phyloP scores from a whole-genome alignment of 1,140 invertebrate genomes.

The Leptestheria dahalacensis region DNA sequence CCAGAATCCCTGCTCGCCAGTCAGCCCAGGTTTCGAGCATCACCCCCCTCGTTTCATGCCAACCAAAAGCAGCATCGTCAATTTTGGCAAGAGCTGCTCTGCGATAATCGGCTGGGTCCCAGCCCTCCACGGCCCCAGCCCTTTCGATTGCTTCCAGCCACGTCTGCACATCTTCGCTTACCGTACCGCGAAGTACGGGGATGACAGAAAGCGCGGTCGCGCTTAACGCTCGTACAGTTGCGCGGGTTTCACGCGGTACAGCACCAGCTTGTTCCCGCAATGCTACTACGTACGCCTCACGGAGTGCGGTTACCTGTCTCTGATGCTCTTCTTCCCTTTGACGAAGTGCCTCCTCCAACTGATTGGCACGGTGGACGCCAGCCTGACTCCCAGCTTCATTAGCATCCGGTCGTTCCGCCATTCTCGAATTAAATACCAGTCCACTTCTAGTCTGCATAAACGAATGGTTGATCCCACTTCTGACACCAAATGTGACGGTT shows the following conservation, averaged over 20 bases:
- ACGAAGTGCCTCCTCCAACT: not conserved
- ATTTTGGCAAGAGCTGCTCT: conserved; percentile 1
- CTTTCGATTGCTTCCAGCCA: conserved; percentile 1
- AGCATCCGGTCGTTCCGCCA: not conserved
- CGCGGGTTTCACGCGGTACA: not conserved
- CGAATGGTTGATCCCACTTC: conserved; percentile 4
- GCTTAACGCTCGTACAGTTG: not conserved
- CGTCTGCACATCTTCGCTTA: not conserved
- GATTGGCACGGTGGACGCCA: not conserved
- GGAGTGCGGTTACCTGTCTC: not conserved
- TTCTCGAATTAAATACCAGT: not conserved
- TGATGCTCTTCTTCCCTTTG: not conserved
- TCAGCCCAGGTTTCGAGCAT: not conserved
- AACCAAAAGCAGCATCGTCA: not conserved
- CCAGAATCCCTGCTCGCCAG: not conserved
- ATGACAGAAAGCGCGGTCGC: not conserved
- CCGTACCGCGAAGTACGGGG: not conserved
- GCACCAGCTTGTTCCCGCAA: not conserved
- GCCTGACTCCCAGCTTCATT: not conserved
- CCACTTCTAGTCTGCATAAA: not conserved
- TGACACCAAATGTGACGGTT: conserved; percentile 4
- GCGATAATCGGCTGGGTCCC: not conserved
- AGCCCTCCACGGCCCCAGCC: not conserved
- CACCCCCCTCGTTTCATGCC: conserved; percentile 1
- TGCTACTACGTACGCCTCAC: not conserved